Evolutionary conservation across 2,888 invertebrate genomes (phyloP), one percentile per base, ranked within the genome.

Genomic region (Rhodophaea formosa): DNA sequence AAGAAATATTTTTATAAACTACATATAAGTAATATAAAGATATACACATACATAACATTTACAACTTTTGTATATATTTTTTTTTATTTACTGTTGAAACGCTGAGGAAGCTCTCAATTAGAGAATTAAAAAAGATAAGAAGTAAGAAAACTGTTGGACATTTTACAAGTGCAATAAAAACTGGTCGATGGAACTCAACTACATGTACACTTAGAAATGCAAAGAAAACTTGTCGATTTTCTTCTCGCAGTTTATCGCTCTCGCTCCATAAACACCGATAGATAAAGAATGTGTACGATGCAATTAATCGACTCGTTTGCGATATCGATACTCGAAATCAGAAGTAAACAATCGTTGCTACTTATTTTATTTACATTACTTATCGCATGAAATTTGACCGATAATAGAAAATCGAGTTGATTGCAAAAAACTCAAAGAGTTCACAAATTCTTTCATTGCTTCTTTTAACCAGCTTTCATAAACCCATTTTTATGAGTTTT

Each of bases 261-360:
- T 30, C 44, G 45, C 44, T 46, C 54, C 45, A 55, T 46, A 55
- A 55, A 55, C 54, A 55, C 54, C 12, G 32, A 43, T 53, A 43
- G 53, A 55, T 55, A 55, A 32, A 45, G 32, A 35, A 51, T 51
- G 35, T 51, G 35, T 51, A 35, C 51, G 16, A 35, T 55, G 54
- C 54, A 55, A 45, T 55, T 55, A 55, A 46, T 45, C 54, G 32
- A 55, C 35, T 55, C 32, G 35, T 51, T 51, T 51, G 35, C 51
- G 35, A 35, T 51, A 51, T 16, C 39, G 51, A 51, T 51, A 51
- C 35, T 35, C 32, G 39, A 17, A 51, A 16, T 51, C 16, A 35
- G 16, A 30, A 35, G 35, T 17, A 46, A 55, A 53, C 43, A 53
- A 53, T 43, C 29, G 43, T 23, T 29, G 29, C 14, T 23, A 35